These are phyloP conservation scores for Ostrea edulis DNA, from an alignment of 1,140 invertebrate species.

Conservation along the genomic window DNA sequence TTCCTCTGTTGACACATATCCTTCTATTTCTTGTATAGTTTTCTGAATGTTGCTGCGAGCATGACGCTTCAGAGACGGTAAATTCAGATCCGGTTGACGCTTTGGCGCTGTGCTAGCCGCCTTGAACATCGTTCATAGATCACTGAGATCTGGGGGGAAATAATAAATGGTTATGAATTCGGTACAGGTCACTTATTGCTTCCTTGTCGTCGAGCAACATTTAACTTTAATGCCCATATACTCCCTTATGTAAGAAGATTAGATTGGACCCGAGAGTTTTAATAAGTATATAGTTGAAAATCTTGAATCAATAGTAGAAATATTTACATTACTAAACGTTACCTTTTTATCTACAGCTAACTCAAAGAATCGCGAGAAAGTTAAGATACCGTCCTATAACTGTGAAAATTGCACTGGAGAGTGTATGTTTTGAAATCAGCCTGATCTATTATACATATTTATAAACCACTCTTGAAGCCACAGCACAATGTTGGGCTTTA, in stretches of 20 bases:
- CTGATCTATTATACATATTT: background rate
- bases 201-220: background rate
- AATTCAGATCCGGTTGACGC: slow-evolving; percentile 12
- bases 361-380: background rate
- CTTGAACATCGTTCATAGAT: slow-evolving; percentile 25
- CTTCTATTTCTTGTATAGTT: slow-evolving; percentile 30
- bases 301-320: slow-evolving; percentile 27
- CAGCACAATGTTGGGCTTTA: background rate
- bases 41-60: slow-evolving; percentile 36
- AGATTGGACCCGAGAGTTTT: background rate
- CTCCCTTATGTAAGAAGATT: slow-evolving; percentile 26
- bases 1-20: background rate
- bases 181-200: background rate
- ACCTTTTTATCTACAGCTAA: slow-evolving; percentile 19
- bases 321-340: slow-evolving; percentile 33
- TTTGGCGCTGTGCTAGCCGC: background rate
- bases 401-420: background rate
- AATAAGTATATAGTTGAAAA: background rate
- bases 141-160: background rate
- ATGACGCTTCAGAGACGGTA: slow-evolving; percentile 33
- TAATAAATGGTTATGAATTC: no score
- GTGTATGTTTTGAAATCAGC: slow-evolving; percentile 13
- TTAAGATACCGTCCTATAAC: background rate
- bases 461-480: background rate
- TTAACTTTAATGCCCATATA: background rate